Evolutionary conservation across 2,797 vertebrate species (phyloP).

Genomic region (Crocodylus rhombifer): DNA sequence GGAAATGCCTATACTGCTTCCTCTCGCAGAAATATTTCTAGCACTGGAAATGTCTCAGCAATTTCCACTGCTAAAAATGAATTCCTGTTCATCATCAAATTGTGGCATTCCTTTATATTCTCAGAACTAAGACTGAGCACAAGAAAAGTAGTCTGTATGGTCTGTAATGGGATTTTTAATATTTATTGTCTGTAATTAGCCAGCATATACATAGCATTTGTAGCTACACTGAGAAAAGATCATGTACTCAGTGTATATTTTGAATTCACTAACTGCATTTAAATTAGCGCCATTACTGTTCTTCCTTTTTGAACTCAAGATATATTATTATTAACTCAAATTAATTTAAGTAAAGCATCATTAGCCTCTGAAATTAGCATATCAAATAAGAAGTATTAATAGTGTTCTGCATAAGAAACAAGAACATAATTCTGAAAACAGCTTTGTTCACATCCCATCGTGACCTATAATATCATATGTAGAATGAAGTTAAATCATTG

Average conservation of each 20-base stretch:
- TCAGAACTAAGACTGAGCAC: background rate
- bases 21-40: background rate
- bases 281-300: slow-evolving; percentile 51
- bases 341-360: slow-evolving; percentile 75
- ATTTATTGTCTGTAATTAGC: slow-evolving; percentile 55
- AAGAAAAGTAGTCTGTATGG: background rate
- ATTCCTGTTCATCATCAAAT: no score
- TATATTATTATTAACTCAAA: slow-evolving; percentile 72
- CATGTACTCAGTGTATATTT: slow-evolving; percentile 22
- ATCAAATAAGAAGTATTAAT: slow-evolving; percentile 65
- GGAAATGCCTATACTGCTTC: no score
- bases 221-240: slow-evolving; percentile 18
- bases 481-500: background rate
- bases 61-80: background rate
- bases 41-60: background rate
- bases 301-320: slow-evolving; percentile 49
- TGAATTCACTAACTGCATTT: slow-evolving; percentile 61
- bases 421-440: slow-evolving; percentile 56
- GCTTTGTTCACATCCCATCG: background rate
- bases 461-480: background rate
- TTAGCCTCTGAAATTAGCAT: slow-evolving; percentile 74
- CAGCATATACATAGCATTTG: slow-evolving; percentile 12
- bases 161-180: background rate
- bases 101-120: background rate
- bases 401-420: slow-evolving; percentile 38